A percentile compares a stretch with the other conserved stretches of the same genome.
phyloP scores from a whole-genome alignment of 2,888 invertebrate species.

The Cheilosia vulpina region DNA sequence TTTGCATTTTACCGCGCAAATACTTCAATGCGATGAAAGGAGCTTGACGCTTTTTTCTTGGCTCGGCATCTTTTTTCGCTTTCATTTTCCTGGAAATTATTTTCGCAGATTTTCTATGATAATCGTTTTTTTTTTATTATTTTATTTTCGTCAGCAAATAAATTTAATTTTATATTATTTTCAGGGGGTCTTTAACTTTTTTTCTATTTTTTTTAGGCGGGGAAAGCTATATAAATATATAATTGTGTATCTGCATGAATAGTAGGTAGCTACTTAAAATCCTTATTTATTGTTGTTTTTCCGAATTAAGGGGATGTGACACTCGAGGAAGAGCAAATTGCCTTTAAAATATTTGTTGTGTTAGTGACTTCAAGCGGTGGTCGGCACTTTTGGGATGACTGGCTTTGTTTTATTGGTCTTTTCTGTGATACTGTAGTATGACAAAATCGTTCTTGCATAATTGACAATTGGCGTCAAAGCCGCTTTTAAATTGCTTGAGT shows the following conservation, averaged over 20 bases:
- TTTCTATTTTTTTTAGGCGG: not conserved
- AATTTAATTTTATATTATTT: slow-evolving; percentile 51
- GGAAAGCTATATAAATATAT: not conserved
- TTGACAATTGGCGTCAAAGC: too few relatives aligned
- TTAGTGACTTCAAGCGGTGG: too few relatives aligned
- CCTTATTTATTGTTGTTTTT: too few relatives aligned
- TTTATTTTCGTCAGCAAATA: slow-evolving; percentile 55
- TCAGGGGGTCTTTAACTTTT: not conserved
- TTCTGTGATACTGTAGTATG: too few relatives aligned
- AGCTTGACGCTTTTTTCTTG: slow-evolving; percentile 43
- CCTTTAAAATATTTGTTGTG: too few relatives aligned
- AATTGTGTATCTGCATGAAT: not conserved
- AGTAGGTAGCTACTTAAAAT: not conserved
- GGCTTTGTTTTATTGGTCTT: too few relatives aligned
- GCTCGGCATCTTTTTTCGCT: slow-evolving; percentile 19
- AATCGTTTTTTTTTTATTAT: slow-evolving; percentile 27
- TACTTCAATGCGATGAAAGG: slow-evolving; percentile 61
- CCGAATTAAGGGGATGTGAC: too few relatives aligned
- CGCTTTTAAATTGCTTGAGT: too few relatives aligned
- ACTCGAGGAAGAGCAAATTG: too few relatives aligned
- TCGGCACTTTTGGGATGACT: too few relatives aligned
- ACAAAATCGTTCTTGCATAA: too few relatives aligned
- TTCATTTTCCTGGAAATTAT: slow-evolving; percentile 25
- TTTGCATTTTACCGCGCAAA: slow-evolving; percentile 62
- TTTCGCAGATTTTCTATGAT: slow-evolving; percentile 56